Percentiles rank a stretch among this genome's conserved stretches.
Evolutionary conservation across 64 coral and sea anemone species (phyloP).

Genomic region (Actinia tenebrosa): DNA sequence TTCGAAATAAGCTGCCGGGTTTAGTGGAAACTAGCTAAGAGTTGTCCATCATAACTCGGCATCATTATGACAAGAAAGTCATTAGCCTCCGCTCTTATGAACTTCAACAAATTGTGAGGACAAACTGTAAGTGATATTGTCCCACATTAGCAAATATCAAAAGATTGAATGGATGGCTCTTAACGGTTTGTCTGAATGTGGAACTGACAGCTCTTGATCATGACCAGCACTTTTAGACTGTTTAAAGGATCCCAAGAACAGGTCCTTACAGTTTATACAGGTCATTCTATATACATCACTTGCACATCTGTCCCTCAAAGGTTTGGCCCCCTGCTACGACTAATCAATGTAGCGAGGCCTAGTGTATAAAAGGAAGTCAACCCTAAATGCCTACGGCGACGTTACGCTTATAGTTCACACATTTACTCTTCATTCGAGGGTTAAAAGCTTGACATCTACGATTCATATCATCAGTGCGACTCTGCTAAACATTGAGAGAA

Average conservation of each 20-base stretch:
- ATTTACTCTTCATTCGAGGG: conserved; percentile 20
- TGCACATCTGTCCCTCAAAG: conserved; percentile 56
- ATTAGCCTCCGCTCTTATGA: conserved; percentile 18
- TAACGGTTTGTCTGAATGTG: not conserved
- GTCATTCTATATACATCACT: conserved; percentile 35
- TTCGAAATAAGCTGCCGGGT: not conserved
- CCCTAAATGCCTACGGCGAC: conserved; percentile 36
- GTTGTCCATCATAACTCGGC: conserved; percentile 15
- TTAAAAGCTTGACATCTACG: conserved; percentile 23
- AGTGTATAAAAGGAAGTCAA: conserved; percentile 49
- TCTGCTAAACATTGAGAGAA: conserved; percentile 1
- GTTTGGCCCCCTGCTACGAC: conserved; percentile 48
- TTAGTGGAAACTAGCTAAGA: not conserved
- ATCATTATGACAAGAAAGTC: conserved; percentile 16
- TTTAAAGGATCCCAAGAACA: conserved; percentile 13
- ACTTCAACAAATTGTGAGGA: conserved; percentile 17
- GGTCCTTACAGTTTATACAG: not conserved
- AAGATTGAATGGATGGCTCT: conserved; percentile 21
- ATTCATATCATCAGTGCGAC: not conserved
- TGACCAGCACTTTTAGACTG: conserved; percentile 12
- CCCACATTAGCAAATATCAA: conserved; percentile 6
- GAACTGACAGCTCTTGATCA: conserved; percentile 16
- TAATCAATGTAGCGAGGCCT: conserved; percentile 44
- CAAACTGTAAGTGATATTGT: conserved; percentile 22
- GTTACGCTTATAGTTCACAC: conserved; percentile 13